These are phyloP conservation scores for Caranx melampygus DNA, from an alignment of 2,113 vertebrate species.

Conservation along the genomic window DNA sequence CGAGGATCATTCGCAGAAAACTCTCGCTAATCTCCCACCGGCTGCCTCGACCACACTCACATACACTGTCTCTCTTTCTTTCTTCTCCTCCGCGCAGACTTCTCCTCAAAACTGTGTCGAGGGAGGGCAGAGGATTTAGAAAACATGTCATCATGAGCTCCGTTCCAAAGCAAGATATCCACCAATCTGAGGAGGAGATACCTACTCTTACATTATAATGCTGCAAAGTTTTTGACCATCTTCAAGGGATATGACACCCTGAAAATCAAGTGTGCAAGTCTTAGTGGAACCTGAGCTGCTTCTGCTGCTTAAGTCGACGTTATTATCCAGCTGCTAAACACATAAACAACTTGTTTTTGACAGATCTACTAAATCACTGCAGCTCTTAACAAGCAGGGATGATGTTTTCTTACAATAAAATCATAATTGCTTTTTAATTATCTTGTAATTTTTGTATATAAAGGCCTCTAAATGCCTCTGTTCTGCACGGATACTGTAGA, in stretches of 20 bases:
- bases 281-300: no score
- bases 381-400: no score
- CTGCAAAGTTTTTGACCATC: constrained; percentile 11
- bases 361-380: no score
- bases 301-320: no score
- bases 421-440: no score
- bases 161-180: constrained; percentile 43
- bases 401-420: no score
- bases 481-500: no score
- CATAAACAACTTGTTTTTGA: not conserved
- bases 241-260: constrained; percentile 32
- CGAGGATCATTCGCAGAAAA: constrained; percentile 80
- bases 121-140: constrained; percentile 65
- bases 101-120: constrained; percentile 61
- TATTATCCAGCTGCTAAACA: no score
- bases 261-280: not conserved
- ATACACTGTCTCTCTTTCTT: constrained; percentile 58
- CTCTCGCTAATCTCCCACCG: constrained; percentile 76
- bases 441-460: no score
- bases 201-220: constrained; percentile 58
- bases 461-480: no score
- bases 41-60: constrained; percentile 73
- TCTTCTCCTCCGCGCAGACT: constrained; percentile 40
- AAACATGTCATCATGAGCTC: constrained; percentile 66
- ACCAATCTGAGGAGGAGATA: constrained; percentile 33